Evolutionary conservation across 2,797 vertebrate species (phyloP).

Genomic region (Eulemur mongoz): DNA sequence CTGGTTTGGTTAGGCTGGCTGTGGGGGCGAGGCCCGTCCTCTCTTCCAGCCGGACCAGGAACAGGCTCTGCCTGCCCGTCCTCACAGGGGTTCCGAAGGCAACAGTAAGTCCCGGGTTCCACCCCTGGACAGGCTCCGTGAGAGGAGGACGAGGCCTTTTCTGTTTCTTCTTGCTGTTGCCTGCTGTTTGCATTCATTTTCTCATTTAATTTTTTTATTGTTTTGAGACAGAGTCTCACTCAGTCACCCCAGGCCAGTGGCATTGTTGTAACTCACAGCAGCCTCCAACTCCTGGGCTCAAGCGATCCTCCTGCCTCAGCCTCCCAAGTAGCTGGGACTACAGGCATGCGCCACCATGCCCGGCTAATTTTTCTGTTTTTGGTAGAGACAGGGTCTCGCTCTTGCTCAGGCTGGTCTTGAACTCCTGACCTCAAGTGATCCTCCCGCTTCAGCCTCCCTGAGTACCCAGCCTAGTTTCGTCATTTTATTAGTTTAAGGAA

Average conservation of each 20-base stretch:
- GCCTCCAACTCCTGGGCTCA: too few relatives aligned
- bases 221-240: too few relatives aligned
- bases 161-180: not conserved
- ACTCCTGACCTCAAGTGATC: too few relatives aligned
- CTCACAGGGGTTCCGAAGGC: not conserved
- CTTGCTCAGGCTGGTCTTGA: too few relatives aligned
- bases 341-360: too few relatives aligned
- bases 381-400: too few relatives aligned
- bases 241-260: too few relatives aligned
- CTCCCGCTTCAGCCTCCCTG: too few relatives aligned
- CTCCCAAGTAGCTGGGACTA: too few relatives aligned
- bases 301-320: too few relatives aligned
- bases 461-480: not conserved
- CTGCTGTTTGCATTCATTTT: not conserved
- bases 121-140: not conserved
- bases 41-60: fast-evolving
- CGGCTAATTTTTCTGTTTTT: too few relatives aligned
- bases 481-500: not conserved
- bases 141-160: not conserved
- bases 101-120: not conserved
- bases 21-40: not conserved
- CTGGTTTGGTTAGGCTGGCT: not conserved
- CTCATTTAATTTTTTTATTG: not conserved
- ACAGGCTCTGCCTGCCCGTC: not conserved
- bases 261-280: too few relatives aligned